Conservation (phyloP, 1,140 invertebrate genomes). For the Tyrophagus putrescentiae region DNA sequence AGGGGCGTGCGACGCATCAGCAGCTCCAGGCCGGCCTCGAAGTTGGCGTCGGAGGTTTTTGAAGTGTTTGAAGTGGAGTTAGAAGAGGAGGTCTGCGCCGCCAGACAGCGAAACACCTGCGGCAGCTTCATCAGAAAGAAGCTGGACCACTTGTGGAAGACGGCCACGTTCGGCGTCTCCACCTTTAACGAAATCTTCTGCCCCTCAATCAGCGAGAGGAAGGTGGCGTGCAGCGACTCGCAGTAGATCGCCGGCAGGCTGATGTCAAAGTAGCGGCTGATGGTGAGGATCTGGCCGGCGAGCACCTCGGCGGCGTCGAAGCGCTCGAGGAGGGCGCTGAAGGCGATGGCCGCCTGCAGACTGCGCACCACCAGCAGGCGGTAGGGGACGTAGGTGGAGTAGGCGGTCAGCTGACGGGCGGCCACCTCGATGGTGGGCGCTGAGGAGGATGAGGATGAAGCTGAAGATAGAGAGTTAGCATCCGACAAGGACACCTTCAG, state of each 20-base stretch:
- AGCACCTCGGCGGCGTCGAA: conserved; percentile 61
- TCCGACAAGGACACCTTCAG: background rate
- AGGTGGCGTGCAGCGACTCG: conserved; percentile 71
- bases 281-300: conserved; percentile 59
- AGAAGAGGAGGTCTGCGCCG: background rate
- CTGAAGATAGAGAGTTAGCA: background rate
- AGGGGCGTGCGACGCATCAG: conserved; percentile 62
- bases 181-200: conserved; percentile 41
- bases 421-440: background rate
- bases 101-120: conserved; percentile 31
- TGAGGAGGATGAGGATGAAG: background rate
- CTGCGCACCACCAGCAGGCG: conserved; percentile 4
- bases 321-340: conserved; percentile 54
- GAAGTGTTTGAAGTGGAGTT: background rate
- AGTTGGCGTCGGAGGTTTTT: too few species aligned
- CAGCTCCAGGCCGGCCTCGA: conserved; percentile 63
- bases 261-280: conserved; percentile 48
- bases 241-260: conserved; percentile 48
- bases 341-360: conserved; percentile 25
- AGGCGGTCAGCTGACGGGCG: background rate
- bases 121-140: conserved; percentile 77
- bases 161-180: conserved; percentile 55
- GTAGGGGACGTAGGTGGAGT: background rate
- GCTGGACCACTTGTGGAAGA: conserved; percentile 51
- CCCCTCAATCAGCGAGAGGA: conserved; percentile 63